Base-by-base conservation (phyloP, 2,113 vertebrate genomes). In the Gavia stellata region DNA sequence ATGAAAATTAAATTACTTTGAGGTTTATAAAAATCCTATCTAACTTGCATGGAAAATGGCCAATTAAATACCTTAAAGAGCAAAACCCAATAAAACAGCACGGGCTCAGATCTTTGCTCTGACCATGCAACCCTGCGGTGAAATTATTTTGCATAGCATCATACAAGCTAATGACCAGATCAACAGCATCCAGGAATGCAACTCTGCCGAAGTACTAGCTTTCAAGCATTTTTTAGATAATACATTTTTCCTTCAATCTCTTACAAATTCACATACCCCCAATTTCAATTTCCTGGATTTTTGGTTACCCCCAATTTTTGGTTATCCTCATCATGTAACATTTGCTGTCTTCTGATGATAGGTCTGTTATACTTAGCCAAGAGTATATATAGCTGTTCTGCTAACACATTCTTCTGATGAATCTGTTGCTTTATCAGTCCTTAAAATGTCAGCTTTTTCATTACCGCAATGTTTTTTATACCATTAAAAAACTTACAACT, bases 391-490 rank as follows among this genome's bases (percentile, higher is more conserved):
- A 72, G 49, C 23, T 68, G 7, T 56, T 88, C 70, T 36, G 62
- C 40, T 90, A 82, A 75, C 71, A 91, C 24, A 49, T 82, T 91
- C 55, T 75, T 88, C 75, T 80, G 72, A 93, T 42, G 9, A 82
- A 93, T 90, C 74, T 88, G 58, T 77, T 90, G 85, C 74, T 91
- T 91, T 82, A 91, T 56, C 44, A 82, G 62, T 82, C 81, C 79
- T 91, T 88, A 88, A 96, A 95, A 85, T 18, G 25, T 70, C 90
- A 94, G 53, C 49, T 62, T 93, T 96, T 95, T 92, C 94, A 95
- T 85, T 82, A 91, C 74, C 31, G n/a, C 1, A 1, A 17, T 92
- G 53, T 72, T 93, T 96, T 88, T 91, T 90, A 85, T 72, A 85
- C 92, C 81, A 88, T 68, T 96, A 91, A 90, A 95, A 92, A 81